Evolutionary conservation across 2,113 vertebrate species (phyloP).

Genomic region (Corythoichthys haematopterus): DNA sequence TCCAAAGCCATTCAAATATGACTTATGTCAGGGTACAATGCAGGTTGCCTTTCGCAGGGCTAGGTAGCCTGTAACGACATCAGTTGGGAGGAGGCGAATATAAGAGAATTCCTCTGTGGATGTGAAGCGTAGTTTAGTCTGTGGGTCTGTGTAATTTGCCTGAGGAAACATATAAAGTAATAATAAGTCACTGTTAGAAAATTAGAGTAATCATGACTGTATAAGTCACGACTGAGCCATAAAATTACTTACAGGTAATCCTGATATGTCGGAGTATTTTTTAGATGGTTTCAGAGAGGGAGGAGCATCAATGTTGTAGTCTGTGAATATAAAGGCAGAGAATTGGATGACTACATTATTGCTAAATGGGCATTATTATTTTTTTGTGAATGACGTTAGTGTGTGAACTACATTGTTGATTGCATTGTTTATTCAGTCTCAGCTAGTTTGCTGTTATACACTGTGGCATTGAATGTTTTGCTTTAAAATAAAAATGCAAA

Average conservation of each 20-base stretch:
- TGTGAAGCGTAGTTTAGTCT: constrained; percentile 93
- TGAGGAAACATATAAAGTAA: constrained; percentile 49
- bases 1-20: not conserved
- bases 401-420: not conserved
- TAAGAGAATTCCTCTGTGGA: constrained; percentile 93
- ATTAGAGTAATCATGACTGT: not conserved
- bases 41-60: constrained; percentile 90
- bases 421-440: no score
- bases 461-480: no score
- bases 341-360: not conserved
- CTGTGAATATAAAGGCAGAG: constrained; percentile 54
- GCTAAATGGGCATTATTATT: not conserved
- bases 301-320: constrained; percentile 91
- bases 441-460: no score
- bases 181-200: constrained; percentile 6
- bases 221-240: not conserved
- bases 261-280: constrained; percentile 97
- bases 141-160: constrained; percentile 97
- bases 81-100: constrained; percentile 90
- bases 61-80: constrained; percentile 90
- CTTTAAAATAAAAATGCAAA: no score
- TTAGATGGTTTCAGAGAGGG: constrained; percentile 92
- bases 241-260: constrained; percentile 84
- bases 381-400: not conserved
- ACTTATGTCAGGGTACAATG: constrained; percentile 80